Evolutionary conservation across 1,140 invertebrate species (phyloP).

Genomic region (Drosophila azteca): DNA sequence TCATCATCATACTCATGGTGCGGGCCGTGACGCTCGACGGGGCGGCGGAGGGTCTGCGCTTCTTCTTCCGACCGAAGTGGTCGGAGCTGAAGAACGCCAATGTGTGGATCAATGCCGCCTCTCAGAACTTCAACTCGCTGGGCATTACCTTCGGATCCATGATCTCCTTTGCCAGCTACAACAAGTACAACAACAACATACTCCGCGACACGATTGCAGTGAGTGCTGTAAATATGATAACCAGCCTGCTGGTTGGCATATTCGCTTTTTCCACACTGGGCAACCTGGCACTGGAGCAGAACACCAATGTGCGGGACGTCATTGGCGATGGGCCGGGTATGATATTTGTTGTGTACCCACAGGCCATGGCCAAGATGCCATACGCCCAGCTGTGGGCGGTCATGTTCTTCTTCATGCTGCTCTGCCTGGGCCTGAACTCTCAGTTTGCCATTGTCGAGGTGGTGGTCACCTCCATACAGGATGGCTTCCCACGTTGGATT

Average conservation of each 20-base stretch:
- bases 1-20: slow-evolving; percentile 92
- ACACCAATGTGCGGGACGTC: slow-evolving; percentile 90
- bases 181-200: slow-evolving; percentile 95
- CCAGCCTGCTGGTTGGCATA: slow-evolving; percentile 93
- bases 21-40: slow-evolving; percentile 92
- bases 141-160: slow-evolving; percentile 96
- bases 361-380: slow-evolving; percentile 95
- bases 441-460: slow-evolving; percentile 96
- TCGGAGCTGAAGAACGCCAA: slow-evolving; percentile 91
- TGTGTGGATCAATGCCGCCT: slow-evolving; percentile 95
- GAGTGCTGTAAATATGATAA: slow-evolving; percentile 91
- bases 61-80: slow-evolving; percentile 95
- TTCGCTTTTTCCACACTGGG: slow-evolving; percentile 95
- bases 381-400: slow-evolving; percentile 93
- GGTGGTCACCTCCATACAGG: slow-evolving; percentile 95
- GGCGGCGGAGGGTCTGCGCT: slow-evolving; percentile 90
- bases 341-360: slow-evolving; percentile 95
- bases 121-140: slow-evolving; percentile 96
- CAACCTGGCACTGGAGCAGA: slow-evolving; percentile 92
- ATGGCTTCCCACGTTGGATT: slow-evolving; percentile 94
- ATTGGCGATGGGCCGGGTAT: slow-evolving; percentile 93
- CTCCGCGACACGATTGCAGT: slow-evolving; percentile 93
- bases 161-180: slow-evolving; percentile 98
- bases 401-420: slow-evolving; percentile 95
- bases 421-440: slow-evolving; percentile 94